Base-by-base conservation (phyloP, 2,113 vertebrate species). In the Rhinopomastus cyanomelas region DNA sequence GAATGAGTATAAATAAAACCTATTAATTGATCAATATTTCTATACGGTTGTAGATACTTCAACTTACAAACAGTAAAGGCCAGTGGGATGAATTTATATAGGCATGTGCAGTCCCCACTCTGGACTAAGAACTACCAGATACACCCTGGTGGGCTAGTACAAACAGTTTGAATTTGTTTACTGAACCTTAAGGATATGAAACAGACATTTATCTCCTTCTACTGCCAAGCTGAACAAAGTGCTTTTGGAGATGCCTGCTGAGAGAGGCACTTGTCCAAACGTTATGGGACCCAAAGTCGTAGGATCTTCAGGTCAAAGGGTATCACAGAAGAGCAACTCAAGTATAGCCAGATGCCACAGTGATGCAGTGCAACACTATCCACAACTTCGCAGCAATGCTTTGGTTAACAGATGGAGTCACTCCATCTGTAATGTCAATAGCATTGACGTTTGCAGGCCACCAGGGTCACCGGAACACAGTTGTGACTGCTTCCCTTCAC, bases 401-500 rank as follows among this genome's bases (percentile, higher is more conserved):
- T 90, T 64, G 51, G 6, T 59, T 88, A 66, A 39, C 29, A 61
- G 65, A 20, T 42, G 32, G 48, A 72, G 37, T 21, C 67, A 56
- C 51, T 61, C 25, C 53, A n/a, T n/a, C n/a, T n/a, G n/a, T n/a
- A n/a, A n/a, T 72, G 69, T 44, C 59, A 30, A 72, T 59, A 83
- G n/a, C 80, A 44, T 57, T 39, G 52, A 17, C 39, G 59, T 56
- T 78, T 26, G 4, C 61, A 71, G 91, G 29, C 22, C n/a, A 1
- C n/a, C 34, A 36, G 30, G 15, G 13, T 42, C 22, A 12, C 62
- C 65, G 88, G 53, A 60, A 49, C 17, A 46, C 32, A 22, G 37
- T 48, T 0, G 0, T 81, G 69, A 39, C 39, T 42, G 1, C 49
- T 61, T 55, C 8, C 1, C 51, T 76, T 32, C 73, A 14, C 34